phyloP scores from a whole-genome alignment of 2,797 vertebrate genomes.

The Alexandromys oeconomus region DNA sequence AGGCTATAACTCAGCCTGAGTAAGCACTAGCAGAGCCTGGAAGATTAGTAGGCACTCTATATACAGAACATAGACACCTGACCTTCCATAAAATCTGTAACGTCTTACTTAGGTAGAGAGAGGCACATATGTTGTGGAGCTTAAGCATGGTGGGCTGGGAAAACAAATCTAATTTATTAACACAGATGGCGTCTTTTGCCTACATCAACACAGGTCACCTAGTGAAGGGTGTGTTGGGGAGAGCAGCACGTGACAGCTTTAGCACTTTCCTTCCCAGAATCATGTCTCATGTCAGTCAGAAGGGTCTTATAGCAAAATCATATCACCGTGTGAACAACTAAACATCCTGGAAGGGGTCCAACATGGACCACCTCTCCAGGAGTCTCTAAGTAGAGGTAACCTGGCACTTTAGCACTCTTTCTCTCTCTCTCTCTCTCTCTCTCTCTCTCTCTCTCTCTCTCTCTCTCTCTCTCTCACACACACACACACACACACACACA shows the following conservation, averaged over 20 bases:
- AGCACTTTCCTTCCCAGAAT: slow-evolving; percentile 37
- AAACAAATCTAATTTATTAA: slow-evolving; percentile 46
- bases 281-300: slow-evolving; percentile 38
- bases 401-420: background rate
- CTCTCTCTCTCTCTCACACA: no score
- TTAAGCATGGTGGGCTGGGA: background rate
- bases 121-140: background rate
- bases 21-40: background rate
- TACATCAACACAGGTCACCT: background rate
- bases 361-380: slow-evolving; percentile 50
- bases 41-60: background rate
- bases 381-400: slow-evolving; percentile 59
- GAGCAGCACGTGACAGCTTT: background rate
- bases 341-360: slow-evolving; percentile 71
- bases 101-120: background rate
- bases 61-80: background rate
- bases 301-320: slow-evolving; percentile 47
- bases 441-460: background rate
- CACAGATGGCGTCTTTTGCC: slow-evolving; percentile 46
- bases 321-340: slow-evolving; percentile 62
- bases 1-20: slow-evolving; percentile 46
- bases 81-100: background rate
- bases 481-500: background rate
- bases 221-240: background rate
- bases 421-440: background rate